Evolutionary conservation across 2,888 invertebrate genomes (phyloP).

Genomic region (Acleris holmiana): DNA sequence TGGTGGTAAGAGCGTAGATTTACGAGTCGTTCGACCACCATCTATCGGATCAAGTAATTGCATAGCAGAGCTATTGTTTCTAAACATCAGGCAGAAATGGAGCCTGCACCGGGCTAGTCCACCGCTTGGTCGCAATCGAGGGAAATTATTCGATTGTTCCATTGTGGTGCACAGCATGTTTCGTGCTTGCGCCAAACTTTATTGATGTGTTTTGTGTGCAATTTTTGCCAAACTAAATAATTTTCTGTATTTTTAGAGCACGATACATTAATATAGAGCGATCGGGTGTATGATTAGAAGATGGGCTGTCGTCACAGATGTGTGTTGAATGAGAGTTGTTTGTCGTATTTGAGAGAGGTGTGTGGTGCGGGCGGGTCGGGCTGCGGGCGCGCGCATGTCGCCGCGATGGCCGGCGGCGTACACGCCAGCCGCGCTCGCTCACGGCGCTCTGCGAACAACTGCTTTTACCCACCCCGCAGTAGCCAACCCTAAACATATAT

Average conservation of each 20-base stretch:
- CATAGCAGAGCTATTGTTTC: conserved; percentile 80
- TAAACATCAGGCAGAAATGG: conserved; percentile 75
- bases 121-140: conserved; percentile 59
- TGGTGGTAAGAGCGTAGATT: conserved; percentile 80
- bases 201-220: conserved; percentile 2
- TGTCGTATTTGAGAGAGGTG: conserved; percentile 20
- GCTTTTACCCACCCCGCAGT: conserved; percentile 50
- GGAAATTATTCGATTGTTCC: conserved; percentile 68
- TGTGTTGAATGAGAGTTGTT: conserved; percentile 12
- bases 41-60: conserved; percentile 83
- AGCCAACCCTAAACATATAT: conserved; percentile 39
- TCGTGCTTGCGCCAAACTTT: conserved; percentile 11
- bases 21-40: conserved; percentile 81
- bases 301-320: not conserved
- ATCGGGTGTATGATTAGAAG: not conserved
- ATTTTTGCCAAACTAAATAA: not conserved
- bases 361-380: conserved; percentile 12
- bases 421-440: conserved; percentile 62
- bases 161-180: conserved; percentile 49
- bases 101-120: conserved; percentile 56
- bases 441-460: conserved; percentile 62
- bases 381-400: conserved; percentile 48
- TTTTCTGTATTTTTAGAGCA: not conserved
- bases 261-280: not conserved
- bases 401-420: conserved; percentile 58